Evolutionary conservation across 1,140 invertebrate species (phyloP), one percentile per base, ranked within the genome.

Genomic region (Physella acuta): DNA sequence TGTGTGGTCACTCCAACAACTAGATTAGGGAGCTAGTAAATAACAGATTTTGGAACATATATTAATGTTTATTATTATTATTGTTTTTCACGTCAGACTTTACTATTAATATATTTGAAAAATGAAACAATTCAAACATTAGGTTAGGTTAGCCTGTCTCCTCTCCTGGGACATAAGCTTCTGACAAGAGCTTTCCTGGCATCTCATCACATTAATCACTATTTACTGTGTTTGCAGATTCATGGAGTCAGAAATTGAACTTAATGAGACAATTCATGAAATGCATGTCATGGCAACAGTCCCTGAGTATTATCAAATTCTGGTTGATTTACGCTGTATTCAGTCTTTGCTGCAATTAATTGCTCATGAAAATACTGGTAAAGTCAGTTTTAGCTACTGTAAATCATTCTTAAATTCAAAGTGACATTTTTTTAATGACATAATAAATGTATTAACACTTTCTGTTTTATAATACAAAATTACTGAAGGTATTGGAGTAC

Each of bases 241-340:
- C 86, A 98, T 99, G 95, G 97, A 99, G 76, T 98, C 96, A 61
- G 98, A 99, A 88, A 86, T 99, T 16, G 95, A 98, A 85, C 85
- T 98, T 53, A 93, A 97, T 86, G 93, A 94, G 78, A 90, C 91
- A 1, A 88, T 98, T 71, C 91, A 98, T 86, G 86, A 99, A 81
- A 88, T 99, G 80, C 94, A 98, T 86, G 91, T 92, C 16, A 87
- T 99, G 28, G 93, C 96, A 8, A 98, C 97, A 8, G 94, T 94
- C 39, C 96, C 97, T 16, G 94, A 99, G 83, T 88, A 97, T 55
- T 99, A 99, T 87, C 92, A 93, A 0, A 80, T 95, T 17, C 86
- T 98, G 60, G 93, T 99, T 1, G 93, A 98, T 73, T 85, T 97
- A 33, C 91, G 93, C 75, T 90, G 93, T 60, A 87, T 99, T 36